Evolutionary conservation across 2,797 vertebrate genomes (phyloP), one percentile per base, ranked within the genome.

Genomic region (Anguilla anguilla): DNA sequence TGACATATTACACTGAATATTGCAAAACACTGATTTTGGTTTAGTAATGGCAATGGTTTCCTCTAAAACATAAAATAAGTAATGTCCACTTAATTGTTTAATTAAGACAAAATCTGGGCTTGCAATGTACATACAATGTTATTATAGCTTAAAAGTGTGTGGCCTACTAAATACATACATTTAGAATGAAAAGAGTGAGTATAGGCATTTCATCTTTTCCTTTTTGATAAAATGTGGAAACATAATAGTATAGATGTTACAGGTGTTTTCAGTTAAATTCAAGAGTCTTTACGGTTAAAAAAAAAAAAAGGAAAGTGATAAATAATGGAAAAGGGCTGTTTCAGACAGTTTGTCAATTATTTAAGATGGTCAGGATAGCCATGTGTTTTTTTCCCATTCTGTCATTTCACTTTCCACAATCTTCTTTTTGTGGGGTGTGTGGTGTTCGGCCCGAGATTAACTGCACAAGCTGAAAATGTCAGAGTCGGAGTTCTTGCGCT

Each of bases 381-480:
- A 49, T 72, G 6, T 72, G 25, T 81, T 49, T 5, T 46, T 25
- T 49, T 49, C 3, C 39, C 15, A 7, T 82, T 46, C 79, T 46
- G 39, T 82, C 49, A 46, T 49, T 82, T 82, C 35, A 25, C 22
- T 81, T 81, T 22, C 28, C 39, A 28, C 25, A 22, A 28, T 28
- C n/a, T n/a, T n/a, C 39, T 43, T 35, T 72, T 74, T 74, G 7
- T 25, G 64, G 25, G 64, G n/a, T 74, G 69, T 74, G 25, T 31
- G 69, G 69, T 74, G 28, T 35, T 39, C 28, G 3, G 15, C 49
- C 43, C 15, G 43, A 49, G 79, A 82, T 82, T 82, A 51, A 82
- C 39, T 19, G 79, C 79, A 82, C 43, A 46, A 25, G 79, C 17
- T 82, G 79, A 51, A 82, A 74, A 82, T 82, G 79, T 82, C 79